Base-by-base conservation (phyloP, 2,888 invertebrate genomes). In the Polymixis flavicincta region DNA sequence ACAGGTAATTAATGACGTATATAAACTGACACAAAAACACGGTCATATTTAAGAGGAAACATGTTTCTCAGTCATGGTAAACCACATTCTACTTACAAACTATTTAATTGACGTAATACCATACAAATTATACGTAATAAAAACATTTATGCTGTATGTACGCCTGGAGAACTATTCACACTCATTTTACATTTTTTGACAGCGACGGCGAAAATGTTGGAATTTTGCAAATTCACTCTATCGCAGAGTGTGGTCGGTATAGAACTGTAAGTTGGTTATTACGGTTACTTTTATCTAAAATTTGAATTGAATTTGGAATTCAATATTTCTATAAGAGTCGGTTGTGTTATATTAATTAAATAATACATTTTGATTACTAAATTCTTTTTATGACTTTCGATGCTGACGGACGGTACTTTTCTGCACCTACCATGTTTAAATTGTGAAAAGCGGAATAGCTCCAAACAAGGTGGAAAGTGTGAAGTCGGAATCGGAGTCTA, bases 41-140 rank as follows among this genome's bases (percentile, higher is more conserved):
- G 70, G 70, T 72, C 65, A 66, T 65, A 72, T 71, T 76, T 79
- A 79, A 74, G 60, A 84, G 80, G 72, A 86, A 86, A 87, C 88
- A 42, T 55, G 87, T 85, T 83, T 83, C 71, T 71, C 70, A 79
- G 65, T 86, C 87, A 88, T 74, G 88, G 86, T 66, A 85, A 88
- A 85, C 87, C 81, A 75, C 87, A 87, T 83, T 81, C 71, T 71
- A 65, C 59, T 57, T 54, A 68, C n/a, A 68, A 66, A 71, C 37
- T 13, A 72, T 61, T 73, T 65, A 11, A 61, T 63, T 83, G 83
- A 83, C 85, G 83, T 83, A 82, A 83, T 74, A 70, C 59, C 9
- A 28, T 50, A 69, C 73, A 64, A 74, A 67, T 66, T 25, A 60
- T 73, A 63, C 48, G 67, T 55, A 68, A 71, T 54, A 55, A 61